Evolutionary conservation across 2,113 vertebrate genomes (phyloP).

Genomic region (Boulengeromyrus knoepffleri): DNA sequence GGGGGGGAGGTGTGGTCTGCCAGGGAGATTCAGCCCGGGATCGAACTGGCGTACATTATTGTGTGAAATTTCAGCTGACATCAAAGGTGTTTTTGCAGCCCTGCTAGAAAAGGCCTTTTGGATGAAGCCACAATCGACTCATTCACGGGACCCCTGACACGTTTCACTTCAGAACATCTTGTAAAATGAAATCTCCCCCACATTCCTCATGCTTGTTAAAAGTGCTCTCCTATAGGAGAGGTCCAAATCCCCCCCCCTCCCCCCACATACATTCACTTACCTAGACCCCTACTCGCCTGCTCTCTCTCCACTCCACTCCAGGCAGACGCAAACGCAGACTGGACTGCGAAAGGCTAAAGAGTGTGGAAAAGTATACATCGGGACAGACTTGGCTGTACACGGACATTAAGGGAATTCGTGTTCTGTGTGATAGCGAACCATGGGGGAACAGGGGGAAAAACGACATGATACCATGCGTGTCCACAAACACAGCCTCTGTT

Average conservation of each 20-base stretch:
- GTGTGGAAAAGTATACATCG: background rate
- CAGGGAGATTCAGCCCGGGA: conserved; percentile 20
- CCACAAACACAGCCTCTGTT: background rate
- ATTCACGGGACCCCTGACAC: conserved; percentile 12
- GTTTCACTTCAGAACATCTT: conserved; percentile 9
- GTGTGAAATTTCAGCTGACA: conserved; percentile 43
- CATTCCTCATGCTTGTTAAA: conserved; percentile 16
- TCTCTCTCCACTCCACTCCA: conserved; percentile 1
- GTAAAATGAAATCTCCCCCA: background rate
- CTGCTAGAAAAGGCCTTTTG: background rate
- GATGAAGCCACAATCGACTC: conserved; percentile 29
- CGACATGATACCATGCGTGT: background rate
- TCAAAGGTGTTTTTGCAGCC: conserved; percentile 32
- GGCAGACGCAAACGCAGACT: background rate
- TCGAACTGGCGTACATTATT: conserved; percentile 28
- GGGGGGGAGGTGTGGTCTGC: background rate
- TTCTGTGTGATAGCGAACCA: background rate
- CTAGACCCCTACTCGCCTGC: background rate
- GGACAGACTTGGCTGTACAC: background rate
- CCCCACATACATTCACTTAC: background rate
- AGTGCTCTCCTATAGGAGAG: background rate
- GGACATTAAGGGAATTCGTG: background rate
- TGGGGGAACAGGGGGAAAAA: background rate
- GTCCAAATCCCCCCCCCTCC: too few relatives aligned
- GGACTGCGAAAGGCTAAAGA: background rate